Percentiles rank a stretch among this genome's conserved stretches.
phyloP scores from a whole-genome alignment of 2,113 vertebrate genomes.

The Tupaia tana region DNA sequence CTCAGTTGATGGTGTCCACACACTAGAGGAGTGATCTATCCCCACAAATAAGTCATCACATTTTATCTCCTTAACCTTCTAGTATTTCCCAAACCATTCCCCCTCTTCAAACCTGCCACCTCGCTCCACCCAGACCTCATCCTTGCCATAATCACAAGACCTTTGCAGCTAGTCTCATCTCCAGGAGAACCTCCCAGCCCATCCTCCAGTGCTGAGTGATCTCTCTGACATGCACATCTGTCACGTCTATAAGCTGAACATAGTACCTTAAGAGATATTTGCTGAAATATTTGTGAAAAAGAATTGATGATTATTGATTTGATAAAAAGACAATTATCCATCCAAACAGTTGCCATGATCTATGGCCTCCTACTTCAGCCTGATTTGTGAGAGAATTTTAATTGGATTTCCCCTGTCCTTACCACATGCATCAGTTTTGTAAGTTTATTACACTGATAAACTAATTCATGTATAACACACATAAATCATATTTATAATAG shows the following conservation, averaged over 20 bases:
- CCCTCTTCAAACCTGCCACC: not conserved
- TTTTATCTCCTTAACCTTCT: not conserved
- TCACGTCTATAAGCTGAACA: not conserved
- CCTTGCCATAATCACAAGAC: fast-evolving
- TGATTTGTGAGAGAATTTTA: not conserved
- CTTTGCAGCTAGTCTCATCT: fast-evolving
- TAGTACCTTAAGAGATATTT: not conserved
- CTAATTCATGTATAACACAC: not conserved
- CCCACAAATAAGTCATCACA: not conserved
- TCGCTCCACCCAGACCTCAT: not conserved
- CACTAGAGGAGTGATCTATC: not conserved
- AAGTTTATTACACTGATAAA: not conserved
- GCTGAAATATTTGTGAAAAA: not conserved
- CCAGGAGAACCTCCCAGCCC: fast-evolving
- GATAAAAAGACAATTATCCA: not conserved
- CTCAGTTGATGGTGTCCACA: not conserved
- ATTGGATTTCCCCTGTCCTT: not conserved
- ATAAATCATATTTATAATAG: not conserved
- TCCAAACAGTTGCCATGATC: not conserved
- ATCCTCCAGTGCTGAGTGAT: not conserved
- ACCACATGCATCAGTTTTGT: not conserved
- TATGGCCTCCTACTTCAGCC: not conserved
- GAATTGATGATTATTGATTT: not conserved
- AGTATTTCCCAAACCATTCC: not conserved
- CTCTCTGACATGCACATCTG: not conserved